Evolutionary conservation across 2,113 vertebrate species (phyloP).

Genomic region (Passer montanus): DNA sequence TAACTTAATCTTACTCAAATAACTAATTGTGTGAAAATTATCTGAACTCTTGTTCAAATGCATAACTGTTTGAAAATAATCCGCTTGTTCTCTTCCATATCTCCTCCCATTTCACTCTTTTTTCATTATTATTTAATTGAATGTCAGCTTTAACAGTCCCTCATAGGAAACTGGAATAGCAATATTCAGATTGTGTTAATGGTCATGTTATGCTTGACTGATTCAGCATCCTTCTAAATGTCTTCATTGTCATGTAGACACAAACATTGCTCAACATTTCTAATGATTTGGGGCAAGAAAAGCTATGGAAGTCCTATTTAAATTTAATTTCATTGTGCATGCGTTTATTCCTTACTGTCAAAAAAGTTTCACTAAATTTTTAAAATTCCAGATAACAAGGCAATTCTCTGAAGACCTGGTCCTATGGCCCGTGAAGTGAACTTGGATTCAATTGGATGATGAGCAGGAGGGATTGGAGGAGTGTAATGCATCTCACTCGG

Average conservation of each 20-base stretch:
- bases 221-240: background rate
- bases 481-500: background rate
- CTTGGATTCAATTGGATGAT: background rate
- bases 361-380: background rate
- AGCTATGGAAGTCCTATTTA: background rate
- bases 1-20: constrained; percentile 21
- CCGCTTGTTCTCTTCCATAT: background rate
- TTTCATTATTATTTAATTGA: background rate
- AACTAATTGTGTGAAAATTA: constrained; percentile 12
- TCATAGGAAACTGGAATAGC: background rate
- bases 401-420: background rate
- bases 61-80: background rate
- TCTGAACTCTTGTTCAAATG: background rate
- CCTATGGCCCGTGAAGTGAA: background rate
- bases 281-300: background rate
- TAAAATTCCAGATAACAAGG: background rate
- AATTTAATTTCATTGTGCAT: background rate
- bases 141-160: background rate
- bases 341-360: background rate
- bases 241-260: background rate
- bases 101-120: background rate
- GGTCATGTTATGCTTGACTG: background rate
- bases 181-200: background rate
- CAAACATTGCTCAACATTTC: background rate
- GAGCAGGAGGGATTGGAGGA: background rate